Base-by-base conservation (phyloP, 2,888 invertebrate genomes). In the Andrena fulva region DNA sequence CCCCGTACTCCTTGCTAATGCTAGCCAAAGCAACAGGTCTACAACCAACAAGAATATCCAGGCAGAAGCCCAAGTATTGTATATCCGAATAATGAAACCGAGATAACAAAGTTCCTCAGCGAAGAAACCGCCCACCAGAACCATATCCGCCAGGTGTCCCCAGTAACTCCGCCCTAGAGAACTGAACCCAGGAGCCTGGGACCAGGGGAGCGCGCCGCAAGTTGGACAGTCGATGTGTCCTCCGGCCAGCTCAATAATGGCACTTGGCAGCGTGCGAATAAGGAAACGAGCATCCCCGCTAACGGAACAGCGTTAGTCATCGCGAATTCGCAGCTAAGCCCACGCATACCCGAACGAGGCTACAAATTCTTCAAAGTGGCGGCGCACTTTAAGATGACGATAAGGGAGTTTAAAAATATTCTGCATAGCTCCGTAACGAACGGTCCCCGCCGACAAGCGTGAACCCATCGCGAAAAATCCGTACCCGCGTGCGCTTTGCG, bases 401-500 rank as follows among this genome's bases (percentile, higher is more conserved):
- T 88, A 88, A 88, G 82, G 42, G 52, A 50, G 69, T 20, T 54
- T 33, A 77, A 80, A 82, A 85, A 78, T 83, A 80, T 82, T 74
- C 79, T 48, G 89, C 89, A 89, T 89, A 89, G 83, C 84, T 89
- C 76, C 16, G 79, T 87, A 89, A 89, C 77, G 88, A 89, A 88
- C 77, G 27, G 84, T 69, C 63, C 31, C 56, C 66, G 84, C 73
- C 84, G 77, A 73, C 77, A 70, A 72, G 64, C 64, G 71, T 52
- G 71, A 69, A 78, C 73, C 42, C 74, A 60, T 63, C 70, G 77
- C 64, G 67, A 85, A 87, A 87, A 85, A 87, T 80, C 64, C 63
- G 33, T 66, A 50, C 52, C 27, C 50, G 29, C 56, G 66, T 63
- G 67, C 56, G 68, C 50, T 83, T 78, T 56, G 78, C 78, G 74